Base-by-base conservation (phyloP, 2,797 vertebrate genomes). In the Anguilla obscura region DNA sequence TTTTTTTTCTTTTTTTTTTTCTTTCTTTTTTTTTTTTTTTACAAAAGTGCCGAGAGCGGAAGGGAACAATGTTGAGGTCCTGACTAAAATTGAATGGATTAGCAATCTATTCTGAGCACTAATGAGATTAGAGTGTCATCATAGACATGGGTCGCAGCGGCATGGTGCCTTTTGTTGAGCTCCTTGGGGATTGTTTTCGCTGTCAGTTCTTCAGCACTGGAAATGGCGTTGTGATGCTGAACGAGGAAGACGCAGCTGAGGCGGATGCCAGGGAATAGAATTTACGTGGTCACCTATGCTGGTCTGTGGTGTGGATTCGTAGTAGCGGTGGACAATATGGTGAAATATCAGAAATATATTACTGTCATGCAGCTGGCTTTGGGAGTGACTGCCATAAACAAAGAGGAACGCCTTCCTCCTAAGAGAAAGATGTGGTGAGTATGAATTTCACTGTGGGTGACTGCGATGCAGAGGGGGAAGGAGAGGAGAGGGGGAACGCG, bases 271-370 rank as follows among this genome's bases (percentile, higher is more conserved):
- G 96, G 96, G 94, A 97, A 95, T 96, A 96, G 95, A 96, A 95
- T 95, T 92, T 96, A 94, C 96, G 96, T 96, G 96, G 94, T 97
- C 96, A 97, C 97, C 97, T 98, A 96, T 96, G 97, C 97, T 97
- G 97, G 93, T 87, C 94, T 82, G 93, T 95, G 95, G 92, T 86
- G 90, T 94, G 96, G 96, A 95, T 95, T 94, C 93, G 96, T 96
- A 95, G 97, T 97, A 96, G 96, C 96, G 96, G 96, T 95, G 95
- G 97, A 96, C 97, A 97, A 96, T 97, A 99, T 99, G 63, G 63
- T 66, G 98, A 99, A 99, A 97, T 99, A 99, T 95, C 98, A 99
- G 97, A 99, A 99, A 96, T 99, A 99, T 96, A 98, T 99, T 96
- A 99, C 98, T 96, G 98, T 99, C 95, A 97, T 99, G 97, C 98